These are phyloP conservation scores for Galleria mellonella DNA, from an alignment of 1,140 invertebrate genomes.

Conservation along the genomic window DNA sequence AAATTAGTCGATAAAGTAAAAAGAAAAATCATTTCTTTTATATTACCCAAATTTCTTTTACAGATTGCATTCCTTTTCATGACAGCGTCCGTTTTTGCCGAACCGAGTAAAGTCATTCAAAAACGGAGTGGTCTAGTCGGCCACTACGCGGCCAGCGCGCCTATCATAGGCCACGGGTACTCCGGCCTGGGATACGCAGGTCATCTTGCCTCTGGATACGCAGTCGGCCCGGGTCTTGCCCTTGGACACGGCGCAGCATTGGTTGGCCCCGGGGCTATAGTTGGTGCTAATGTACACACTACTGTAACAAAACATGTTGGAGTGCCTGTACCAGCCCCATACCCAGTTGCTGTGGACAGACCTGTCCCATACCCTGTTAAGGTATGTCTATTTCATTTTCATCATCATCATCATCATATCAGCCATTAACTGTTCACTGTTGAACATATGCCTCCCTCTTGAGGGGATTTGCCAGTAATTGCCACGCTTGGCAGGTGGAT, in stretches of 20 bases:
- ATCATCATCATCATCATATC: too few species aligned
- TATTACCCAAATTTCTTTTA: conserved; percentile 12
- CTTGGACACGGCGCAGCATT: conserved; percentile 7
- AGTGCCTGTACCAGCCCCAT: conserved; percentile 61
- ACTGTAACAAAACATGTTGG: conserved; percentile 68
- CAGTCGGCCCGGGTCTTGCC: conserved; percentile 12
- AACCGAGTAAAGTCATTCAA: conserved; percentile 59
- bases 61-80: conserved; percentile 47
- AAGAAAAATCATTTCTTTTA: too few species aligned
- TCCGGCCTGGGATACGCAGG: conserved; percentile 18
- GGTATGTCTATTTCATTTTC: conserved; percentile 25
- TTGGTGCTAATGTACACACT: conserved; percentile 64
- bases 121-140: conserved; percentile 62
- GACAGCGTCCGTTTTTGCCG: conserved; percentile 50
- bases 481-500: too few species aligned
- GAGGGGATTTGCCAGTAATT: too few species aligned
- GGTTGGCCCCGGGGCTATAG: conserved; percentile 23
- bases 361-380: conserved; percentile 55
- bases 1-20: too few species aligned
- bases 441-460: too few species aligned
- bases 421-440: too few species aligned
- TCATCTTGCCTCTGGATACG: conserved; percentile 24
- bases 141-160: conserved; percentile 30
- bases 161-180: conserved; percentile 14
- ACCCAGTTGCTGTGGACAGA: conserved; percentile 60